These are phyloP conservation scores for Euura lappo DNA, from an alignment of 1,140 invertebrate species.

Conservation along the genomic window DNA sequence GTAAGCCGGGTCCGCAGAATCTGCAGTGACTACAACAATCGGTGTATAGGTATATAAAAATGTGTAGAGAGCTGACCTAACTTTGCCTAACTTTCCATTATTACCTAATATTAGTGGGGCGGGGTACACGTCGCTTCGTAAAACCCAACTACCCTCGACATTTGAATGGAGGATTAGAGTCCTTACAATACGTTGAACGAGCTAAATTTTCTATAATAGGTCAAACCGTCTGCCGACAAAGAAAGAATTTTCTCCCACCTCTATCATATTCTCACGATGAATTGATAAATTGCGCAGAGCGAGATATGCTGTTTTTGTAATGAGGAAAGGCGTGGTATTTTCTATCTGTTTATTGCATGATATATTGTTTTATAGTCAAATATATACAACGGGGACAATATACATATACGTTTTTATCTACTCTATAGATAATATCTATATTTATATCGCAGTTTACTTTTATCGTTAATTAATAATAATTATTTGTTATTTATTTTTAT, in stretches of 20 bases:
- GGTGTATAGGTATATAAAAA: not conserved
- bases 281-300: no score
- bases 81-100: conserved; percentile 5
- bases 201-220: conserved; percentile 7
- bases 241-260: not conserved
- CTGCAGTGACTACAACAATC: not conserved
- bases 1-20: not conserved
- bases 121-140: not conserved
- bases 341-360: conserved; percentile 54
- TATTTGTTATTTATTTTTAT: no score
- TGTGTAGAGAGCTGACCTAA: not conserved
- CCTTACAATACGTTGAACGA: not conserved
- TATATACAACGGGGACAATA: conserved; percentile 53
- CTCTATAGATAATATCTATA: conserved; percentile 54
- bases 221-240: not conserved
- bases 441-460: not conserved
- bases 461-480: no score
- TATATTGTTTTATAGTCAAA: conserved; percentile 53
- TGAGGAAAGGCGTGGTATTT: no score
- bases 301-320: no score
- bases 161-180: not conserved
- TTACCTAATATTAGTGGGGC: not conserved
- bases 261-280: no score
- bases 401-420: conserved; percentile 56
- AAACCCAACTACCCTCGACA: conserved; percentile 4